Conservation (phyloP, 2,113 vertebrate genomes). For the Hydrolagus affinis region DNA sequence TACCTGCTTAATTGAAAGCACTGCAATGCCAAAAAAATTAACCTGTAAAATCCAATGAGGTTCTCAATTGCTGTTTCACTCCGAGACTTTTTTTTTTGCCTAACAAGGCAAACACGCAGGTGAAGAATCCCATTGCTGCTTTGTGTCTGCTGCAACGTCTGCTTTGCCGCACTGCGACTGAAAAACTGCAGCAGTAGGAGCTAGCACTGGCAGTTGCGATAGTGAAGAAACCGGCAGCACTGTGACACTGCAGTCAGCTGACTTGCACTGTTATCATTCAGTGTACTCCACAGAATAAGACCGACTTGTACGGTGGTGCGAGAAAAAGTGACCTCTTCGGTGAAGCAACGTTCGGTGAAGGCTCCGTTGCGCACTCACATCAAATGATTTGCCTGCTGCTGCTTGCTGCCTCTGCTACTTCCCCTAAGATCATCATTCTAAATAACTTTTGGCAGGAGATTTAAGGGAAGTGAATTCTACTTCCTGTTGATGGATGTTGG, state of each 20-base stretch:
- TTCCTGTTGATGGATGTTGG: conserved; percentile 2
- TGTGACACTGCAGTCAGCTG: conserved; percentile 82
- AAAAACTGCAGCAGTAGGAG: conserved; percentile 58
- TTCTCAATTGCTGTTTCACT: conserved; percentile 49
- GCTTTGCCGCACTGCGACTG: conserved; percentile 59
- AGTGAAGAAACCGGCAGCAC: conserved; percentile 62
- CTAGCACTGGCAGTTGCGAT: conserved; percentile 56
- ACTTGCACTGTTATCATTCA: conserved; percentile 62
- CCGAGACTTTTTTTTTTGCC: conserved; percentile 43
- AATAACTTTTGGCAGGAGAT: conserved; percentile 26
- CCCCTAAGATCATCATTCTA: neutral
- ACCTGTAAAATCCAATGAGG: conserved; percentile 46
- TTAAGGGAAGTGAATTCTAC: neutral
- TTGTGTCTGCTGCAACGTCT: conserved; percentile 54
- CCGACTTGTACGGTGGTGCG: conserved; percentile 54
- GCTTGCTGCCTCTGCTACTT: neutral
- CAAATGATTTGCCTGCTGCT: neutral
- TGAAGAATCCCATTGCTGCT: conserved; percentile 43
- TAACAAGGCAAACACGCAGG: neutral
- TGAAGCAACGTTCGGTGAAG: neutral
- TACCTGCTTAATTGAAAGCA: conserved; percentile 51
- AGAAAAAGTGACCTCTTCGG: conserved; percentile 49
- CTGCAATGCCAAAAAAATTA: conserved; percentile 50
- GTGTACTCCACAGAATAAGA: conserved; percentile 53
- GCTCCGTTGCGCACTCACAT: neutral